phyloP scores from a whole-genome alignment of 2,113 vertebrate genomes.

The Corynorhinus townsendii region DNA sequence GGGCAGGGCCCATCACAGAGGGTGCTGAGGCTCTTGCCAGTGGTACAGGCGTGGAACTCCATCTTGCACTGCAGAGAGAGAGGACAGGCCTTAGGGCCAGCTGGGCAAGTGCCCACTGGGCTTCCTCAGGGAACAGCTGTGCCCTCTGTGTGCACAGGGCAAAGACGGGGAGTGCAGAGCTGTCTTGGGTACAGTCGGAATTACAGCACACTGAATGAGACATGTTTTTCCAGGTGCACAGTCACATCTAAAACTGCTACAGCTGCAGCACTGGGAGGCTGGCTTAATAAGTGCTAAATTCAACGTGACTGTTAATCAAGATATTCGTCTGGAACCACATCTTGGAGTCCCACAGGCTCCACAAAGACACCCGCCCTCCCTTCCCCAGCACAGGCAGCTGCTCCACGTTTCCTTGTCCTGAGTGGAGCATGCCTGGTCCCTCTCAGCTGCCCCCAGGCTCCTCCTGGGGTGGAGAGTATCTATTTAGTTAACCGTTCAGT shows the following conservation, averaged over 20 bases:
- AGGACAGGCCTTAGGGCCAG: not conserved
- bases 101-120: fast-evolving
- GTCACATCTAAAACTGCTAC: not conserved
- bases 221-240: not conserved
- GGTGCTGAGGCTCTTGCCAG: constrained; percentile 86
- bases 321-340: not conserved
- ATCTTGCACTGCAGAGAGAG: constrained; percentile 90
- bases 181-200: not conserved
- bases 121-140: not conserved
- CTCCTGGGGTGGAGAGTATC: not conserved
- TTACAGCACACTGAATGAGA: not conserved
- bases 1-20: constrained; percentile 93
- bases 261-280: not conserved
- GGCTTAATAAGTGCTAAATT: not conserved
- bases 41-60: constrained; percentile 93
- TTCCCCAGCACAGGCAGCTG: not conserved
- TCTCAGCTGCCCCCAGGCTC: not conserved
- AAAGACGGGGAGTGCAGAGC: not conserved
- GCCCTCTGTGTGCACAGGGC: not conserved
- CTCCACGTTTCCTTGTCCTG: not conserved
- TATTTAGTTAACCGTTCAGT: not conserved
- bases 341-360: not conserved
- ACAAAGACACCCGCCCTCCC: not conserved
- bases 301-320: not conserved
- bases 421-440: not conserved